Evolutionary conservation across 2,797 vertebrate species (phyloP).

Genomic region (Gymnoscopelus braueri): DNA sequence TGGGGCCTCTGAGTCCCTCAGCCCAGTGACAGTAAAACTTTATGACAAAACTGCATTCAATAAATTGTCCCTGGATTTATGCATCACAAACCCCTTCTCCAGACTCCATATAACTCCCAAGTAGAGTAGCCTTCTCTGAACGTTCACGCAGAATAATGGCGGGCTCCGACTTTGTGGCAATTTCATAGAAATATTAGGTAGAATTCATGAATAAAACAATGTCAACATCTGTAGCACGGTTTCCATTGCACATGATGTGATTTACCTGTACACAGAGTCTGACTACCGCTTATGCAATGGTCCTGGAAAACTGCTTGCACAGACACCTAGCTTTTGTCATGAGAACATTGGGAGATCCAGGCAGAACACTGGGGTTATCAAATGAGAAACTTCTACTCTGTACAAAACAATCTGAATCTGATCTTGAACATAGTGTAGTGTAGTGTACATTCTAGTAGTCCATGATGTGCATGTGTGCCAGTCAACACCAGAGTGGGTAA

Average conservation of each 20-base stretch:
- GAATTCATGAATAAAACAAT: slow-evolving; percentile 13
- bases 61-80: slow-evolving; percentile 13
- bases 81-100: neutral
- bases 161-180: too few relatives aligned
- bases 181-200: too few relatives aligned
- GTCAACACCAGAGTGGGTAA: too few relatives aligned
- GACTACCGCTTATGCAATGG: neutral
- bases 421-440: too few relatives aligned
- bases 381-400: too few relatives aligned
- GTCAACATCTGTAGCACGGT: slow-evolving; percentile 22
- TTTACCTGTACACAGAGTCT: slow-evolving; percentile 3
- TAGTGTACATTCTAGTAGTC: too few relatives aligned
- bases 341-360: too few relatives aligned
- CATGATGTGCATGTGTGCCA: too few relatives aligned
- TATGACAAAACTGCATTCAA: neutral
- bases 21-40: neutral
- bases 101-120: neutral
- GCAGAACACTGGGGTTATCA: too few relatives aligned
- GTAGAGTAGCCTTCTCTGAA: neutral
- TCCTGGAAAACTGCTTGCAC: neutral
- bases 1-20: neutral
- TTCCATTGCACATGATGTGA: slow-evolving; percentile 13
- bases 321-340: too few relatives aligned
- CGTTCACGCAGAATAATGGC: too few relatives aligned
- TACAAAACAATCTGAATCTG: too few relatives aligned